phyloP scores from a whole-genome alignment of 2,797 vertebrate species.

The Onychomys leucogaster region DNA sequence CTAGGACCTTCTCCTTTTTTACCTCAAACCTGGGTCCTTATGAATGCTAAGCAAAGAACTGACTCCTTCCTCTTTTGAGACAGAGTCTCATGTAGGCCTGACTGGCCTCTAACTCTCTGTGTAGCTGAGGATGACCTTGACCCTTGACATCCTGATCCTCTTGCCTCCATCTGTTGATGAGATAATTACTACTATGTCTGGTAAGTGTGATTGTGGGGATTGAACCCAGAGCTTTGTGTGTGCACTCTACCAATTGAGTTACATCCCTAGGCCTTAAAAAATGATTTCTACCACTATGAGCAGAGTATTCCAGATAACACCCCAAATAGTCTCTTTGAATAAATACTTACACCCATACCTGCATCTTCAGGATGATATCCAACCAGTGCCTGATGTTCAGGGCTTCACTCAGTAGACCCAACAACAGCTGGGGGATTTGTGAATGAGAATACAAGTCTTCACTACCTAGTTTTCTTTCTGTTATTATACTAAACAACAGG shows the following conservation, averaged over 20 bases:
- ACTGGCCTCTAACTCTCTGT: neutral
- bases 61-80: neutral
- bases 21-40: too few relatives aligned
- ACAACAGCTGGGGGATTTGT: constrained; percentile 3
- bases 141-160: neutral
- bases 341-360: neutral
- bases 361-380: neutral
- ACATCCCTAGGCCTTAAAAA: neutral
- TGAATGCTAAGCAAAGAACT: neutral
- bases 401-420: neutral
- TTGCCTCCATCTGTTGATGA: neutral
- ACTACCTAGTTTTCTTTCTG: neutral
- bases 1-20: neutral
- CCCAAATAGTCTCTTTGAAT: neutral
- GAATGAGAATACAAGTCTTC: neutral
- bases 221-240: neutral
- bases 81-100: neutral
- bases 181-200: neutral
- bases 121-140: neutral
- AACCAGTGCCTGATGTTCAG: constrained; percentile 9
- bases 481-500: neutral
- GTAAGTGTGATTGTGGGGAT: too few relatives aligned
- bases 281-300: neutral
- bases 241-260: neutral
- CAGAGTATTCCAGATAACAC: neutral